These are phyloP conservation scores for Neoascia interrupta DNA, from an alignment of 2,888 invertebrate species.

Conservation along the genomic window DNA sequence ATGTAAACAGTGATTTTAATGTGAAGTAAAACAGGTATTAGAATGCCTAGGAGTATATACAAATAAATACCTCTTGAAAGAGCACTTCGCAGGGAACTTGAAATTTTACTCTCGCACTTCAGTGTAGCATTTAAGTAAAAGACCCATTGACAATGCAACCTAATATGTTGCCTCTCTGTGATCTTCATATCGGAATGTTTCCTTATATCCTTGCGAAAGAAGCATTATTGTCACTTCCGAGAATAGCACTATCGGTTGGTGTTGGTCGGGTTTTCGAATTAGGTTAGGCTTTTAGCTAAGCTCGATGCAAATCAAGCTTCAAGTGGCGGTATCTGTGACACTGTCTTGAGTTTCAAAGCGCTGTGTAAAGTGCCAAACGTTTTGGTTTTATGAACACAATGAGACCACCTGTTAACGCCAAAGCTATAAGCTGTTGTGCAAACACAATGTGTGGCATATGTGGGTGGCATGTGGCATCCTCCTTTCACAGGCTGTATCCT, in stretches of 20 bases:
- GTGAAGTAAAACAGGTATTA: too few species aligned
- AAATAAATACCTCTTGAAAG: background rate
- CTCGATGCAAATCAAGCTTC: background rate
- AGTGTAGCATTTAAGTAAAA: background rate
- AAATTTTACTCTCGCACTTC: background rate
- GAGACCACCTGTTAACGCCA: conserved; percentile 33
- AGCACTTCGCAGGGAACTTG: background rate
- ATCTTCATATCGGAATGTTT: background rate
- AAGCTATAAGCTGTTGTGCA: background rate
- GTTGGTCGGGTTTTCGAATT: conserved; percentile 23
- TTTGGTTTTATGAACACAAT: background rate
- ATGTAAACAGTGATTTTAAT: too few species aligned
- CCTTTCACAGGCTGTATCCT: conserved; percentile 3
- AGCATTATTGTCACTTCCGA: background rate
- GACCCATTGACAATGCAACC: conserved; percentile 10
- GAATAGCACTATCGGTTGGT: background rate
- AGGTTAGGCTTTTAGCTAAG: conserved; percentile 22
- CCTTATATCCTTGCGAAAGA: background rate
- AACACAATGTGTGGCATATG: background rate
- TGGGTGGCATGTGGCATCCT: background rate
- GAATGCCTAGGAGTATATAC: too few species aligned
- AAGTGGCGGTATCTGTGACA: conserved; percentile 13
- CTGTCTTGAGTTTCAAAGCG: conserved; percentile 1
- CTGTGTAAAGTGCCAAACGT: conserved; percentile 9
- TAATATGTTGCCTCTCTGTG: background rate